Conservation (phyloP, 2,888 invertebrate genomes). For the Asteroscopus sphinx region DNA sequence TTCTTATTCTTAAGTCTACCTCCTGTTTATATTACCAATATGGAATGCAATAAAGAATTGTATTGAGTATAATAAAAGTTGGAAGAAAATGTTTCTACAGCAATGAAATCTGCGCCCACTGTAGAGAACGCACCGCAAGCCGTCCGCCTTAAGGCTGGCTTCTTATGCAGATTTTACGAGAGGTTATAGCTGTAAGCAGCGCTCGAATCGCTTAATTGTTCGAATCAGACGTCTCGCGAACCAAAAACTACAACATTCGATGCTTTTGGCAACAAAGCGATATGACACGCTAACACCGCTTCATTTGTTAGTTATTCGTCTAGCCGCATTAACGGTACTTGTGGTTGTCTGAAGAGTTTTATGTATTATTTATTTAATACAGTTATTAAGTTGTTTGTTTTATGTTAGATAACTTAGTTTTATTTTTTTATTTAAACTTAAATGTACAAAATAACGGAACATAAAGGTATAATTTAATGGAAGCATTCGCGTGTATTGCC, state of each 20-base stretch:
- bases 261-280: constrained; percentile 64
- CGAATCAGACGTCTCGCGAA: constrained; percentile 70
- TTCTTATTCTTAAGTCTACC: too few relatives aligned
- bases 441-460: too few relatives aligned
- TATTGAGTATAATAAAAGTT: too few relatives aligned
- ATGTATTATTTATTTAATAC: too few relatives aligned
- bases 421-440: too few relatives aligned
- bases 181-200: constrained; percentile 74
- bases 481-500: too few relatives aligned
- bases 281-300: constrained; percentile 49
- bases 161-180: constrained; percentile 85
- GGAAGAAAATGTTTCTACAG: not conserved
- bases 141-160: constrained; percentile 71
- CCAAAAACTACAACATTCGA: constrained; percentile 69
- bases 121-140: constrained; percentile 65
- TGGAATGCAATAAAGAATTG: too few relatives aligned
- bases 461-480: too few relatives aligned
- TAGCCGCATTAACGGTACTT: constrained; percentile 40
- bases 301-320: constrained; percentile 53
- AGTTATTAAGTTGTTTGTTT: too few relatives aligned
- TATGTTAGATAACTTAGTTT: too few relatives aligned
- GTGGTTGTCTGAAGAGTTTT: constrained; percentile 25
- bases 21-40: too few relatives aligned
- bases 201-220: constrained; percentile 79
- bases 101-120: constrained; percentile 50